Evolutionary conservation across 2,797 vertebrate genomes (phyloP), one percentile per base, ranked within the genome.

Genomic region (Babyrousa celebensis): DNA sequence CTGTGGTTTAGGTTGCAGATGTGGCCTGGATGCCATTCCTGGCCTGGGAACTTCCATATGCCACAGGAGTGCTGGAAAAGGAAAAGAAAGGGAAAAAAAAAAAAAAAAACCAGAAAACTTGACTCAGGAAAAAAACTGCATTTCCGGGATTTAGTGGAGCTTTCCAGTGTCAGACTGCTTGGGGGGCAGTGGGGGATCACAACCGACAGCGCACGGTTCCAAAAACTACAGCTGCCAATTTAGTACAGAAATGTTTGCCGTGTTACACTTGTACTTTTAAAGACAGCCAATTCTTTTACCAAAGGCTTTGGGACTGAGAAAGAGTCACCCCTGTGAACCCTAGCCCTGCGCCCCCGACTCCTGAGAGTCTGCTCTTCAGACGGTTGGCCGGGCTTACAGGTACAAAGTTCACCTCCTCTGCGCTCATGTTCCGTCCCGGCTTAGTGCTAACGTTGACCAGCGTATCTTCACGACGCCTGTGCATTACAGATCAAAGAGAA

Each of bases 281-380:
- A 94, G 52, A 52, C 21, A 72, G 32, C n/a, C 56, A 71, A 63
- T 87, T 79, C 43, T 79, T 86, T 86, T 32, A 43, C 86, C 48
- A 75, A 58, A 82, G 32, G 75, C 58, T 43, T 1, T n/a, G 20
- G 68, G 77, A 7, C 25, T 67, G 21, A 88, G 20, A 71, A 77
- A 18, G 70, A 71, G 27, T 4, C 12, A 63, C 54, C 63, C 36
- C 14, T 9, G 65, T 7, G 20, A 87, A 58, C 18, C 71, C 63
- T 23, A 36, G 7, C 27, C 11, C 62, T 5, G 18, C 12, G 25
- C 12, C 16, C 60, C 58, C 17, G 32, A 52, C 10, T 90, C 36
- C 63, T 71, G 14, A 43, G 18, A 52, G 52, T 58, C 27, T 10
- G 7, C 21, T 12, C 54, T 75, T 70, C 18, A 52, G 43, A 52